These are phyloP conservation scores for Tuberolachnus salignus DNA, from an alignment of 2,888 invertebrate species.

Conservation along the genomic window DNA sequence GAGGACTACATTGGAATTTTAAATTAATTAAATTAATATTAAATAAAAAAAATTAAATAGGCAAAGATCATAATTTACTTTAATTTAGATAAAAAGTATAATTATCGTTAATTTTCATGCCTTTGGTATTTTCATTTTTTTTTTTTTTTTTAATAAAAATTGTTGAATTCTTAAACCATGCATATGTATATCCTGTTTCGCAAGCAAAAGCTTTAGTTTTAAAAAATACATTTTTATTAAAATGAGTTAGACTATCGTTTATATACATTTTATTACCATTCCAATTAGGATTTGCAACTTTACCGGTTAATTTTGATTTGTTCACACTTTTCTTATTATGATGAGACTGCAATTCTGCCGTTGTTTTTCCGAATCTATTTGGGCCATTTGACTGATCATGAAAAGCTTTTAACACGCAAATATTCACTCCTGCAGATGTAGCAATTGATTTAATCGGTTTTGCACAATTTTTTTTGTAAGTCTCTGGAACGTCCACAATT, in stretches of 20 bases:
- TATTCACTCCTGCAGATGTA: not conserved
- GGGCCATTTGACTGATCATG: not conserved
- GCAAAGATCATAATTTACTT: not conserved
- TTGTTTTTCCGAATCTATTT: slow-evolving; percentile 6
- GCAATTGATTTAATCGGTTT: slow-evolving; percentile 3
- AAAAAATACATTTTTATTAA: slow-evolving; percentile 25
- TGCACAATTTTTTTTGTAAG: not conserved
- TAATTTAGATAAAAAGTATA: not conserved
- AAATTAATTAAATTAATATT: too few species aligned
- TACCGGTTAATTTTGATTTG: not conserved
- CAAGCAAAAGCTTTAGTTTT: slow-evolving; percentile 7
- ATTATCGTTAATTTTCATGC: not conserved
- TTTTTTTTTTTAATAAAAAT: too few species aligned
- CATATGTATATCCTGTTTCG: slow-evolving; percentile 10
- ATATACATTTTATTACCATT: slow-evolving; percentile 12
- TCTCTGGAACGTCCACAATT: slow-evolving; percentile 4
- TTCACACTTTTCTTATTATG: slow-evolving; percentile 10
- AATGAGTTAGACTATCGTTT: slow-evolving; percentile 8
- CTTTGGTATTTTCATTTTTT: too few species aligned
- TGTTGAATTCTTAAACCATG: slow-evolving; percentile 5
- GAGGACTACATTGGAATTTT: too few species aligned
- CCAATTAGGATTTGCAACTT: not conserved
- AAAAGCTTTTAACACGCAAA: not conserved
- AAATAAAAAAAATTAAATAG: too few species aligned
- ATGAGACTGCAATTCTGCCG: not conserved